phyloP scores from a whole-genome alignment of 2,888 invertebrate species.

The Magallana nippona region DNA sequence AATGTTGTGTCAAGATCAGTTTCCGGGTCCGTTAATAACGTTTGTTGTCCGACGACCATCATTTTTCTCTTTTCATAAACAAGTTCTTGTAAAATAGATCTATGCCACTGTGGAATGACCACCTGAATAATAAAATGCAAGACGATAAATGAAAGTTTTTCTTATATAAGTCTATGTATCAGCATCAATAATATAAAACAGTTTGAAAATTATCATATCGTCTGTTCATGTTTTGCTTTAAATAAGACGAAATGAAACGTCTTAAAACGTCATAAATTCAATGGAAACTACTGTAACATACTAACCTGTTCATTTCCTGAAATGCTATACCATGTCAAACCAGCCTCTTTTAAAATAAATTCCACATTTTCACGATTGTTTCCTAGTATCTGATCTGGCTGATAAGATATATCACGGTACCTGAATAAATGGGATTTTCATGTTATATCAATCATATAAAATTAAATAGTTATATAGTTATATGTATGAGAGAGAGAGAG shows the following conservation, averaged over 20 bases:
- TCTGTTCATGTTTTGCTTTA: too few species aligned
- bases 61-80: slow-evolving; percentile 44
- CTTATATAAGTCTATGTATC: not conserved
- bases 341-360: slow-evolving; percentile 56
- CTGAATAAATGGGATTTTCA: slow-evolving; percentile 44
- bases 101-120: slow-evolving; percentile 58
- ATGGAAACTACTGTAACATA: not conserved
- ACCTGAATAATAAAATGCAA: slow-evolving; percentile 47
- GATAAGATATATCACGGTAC: slow-evolving; percentile 60
- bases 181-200: not conserved
- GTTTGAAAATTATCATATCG: not conserved
- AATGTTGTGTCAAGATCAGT: slow-evolving; percentile 28
- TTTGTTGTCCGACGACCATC: slow-evolving; percentile 31
- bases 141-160: not conserved
- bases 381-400: slow-evolving; percentile 39
- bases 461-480: not conserved
- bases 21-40: slow-evolving; percentile 1
- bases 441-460: not conserved
- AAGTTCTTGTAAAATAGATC: slow-evolving; percentile 55
- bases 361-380: slow-evolving; percentile 50
- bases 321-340: slow-evolving; percentile 52
- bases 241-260: not conserved
- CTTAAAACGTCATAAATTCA: not conserved
- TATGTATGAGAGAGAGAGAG: not conserved
- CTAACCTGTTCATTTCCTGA: slow-evolving; percentile 58